phyloP scores from a whole-genome alignment of 2,888 invertebrate genomes.

The Dromius quadrimaculatus region DNA sequence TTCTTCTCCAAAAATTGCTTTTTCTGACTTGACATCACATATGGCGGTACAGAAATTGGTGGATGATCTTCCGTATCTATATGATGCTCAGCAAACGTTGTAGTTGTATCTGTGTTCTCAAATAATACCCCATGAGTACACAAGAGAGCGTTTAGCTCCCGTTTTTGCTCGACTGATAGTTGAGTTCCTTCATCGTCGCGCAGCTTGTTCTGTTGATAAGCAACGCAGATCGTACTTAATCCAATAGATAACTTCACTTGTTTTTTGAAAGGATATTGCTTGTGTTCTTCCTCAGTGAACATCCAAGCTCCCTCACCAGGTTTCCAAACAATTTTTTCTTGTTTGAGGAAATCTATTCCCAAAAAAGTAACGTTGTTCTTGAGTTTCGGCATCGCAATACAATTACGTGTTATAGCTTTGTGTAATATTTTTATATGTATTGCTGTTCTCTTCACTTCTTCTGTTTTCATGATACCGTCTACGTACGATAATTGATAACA shows the following conservation, averaged over 20 bases:
- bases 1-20: conserved; percentile 54
- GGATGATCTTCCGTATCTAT: background rate
- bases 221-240: background rate
- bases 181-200: background rate
- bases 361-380: background rate
- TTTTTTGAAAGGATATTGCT: background rate
- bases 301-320: background rate
- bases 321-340: background rate
- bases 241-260: background rate
- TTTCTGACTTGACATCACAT: background rate
- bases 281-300: background rate
- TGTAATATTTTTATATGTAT: conserved; percentile 4
- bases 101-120: background rate
- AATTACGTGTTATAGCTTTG: background rate
- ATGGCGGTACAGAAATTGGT: background rate
- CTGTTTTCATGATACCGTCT: background rate
- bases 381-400: background rate
- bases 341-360: background rate
- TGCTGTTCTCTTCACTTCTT: background rate
- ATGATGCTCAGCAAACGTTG: background rate
- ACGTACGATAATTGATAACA: background rate
- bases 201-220: background rate
- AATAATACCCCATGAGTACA: background rate
- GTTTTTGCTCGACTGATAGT: background rate
- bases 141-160: background rate